These are phyloP conservation scores for Cheirogaleus major DNA, from an alignment of 2,797 vertebrate genomes.

Conservation along the genomic window DNA sequence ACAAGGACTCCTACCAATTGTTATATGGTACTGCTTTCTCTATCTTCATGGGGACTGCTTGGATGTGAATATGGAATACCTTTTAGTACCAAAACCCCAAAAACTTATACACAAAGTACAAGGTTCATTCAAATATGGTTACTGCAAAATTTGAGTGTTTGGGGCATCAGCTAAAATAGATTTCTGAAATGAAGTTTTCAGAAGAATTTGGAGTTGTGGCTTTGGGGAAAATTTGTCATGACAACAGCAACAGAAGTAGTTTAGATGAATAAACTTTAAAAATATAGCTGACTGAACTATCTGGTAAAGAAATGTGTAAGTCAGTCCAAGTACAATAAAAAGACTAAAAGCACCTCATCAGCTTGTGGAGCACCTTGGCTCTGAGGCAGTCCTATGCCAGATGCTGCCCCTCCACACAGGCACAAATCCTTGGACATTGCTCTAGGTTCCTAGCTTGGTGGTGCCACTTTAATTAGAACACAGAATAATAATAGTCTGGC, in stretches of 20 bases:
- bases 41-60: neutral
- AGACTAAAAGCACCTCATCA: neutral
- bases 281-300: conserved; percentile 48
- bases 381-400: neutral
- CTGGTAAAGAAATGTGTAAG: conserved; percentile 1
- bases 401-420: neutral
- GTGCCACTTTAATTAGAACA: neutral
- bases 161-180: conserved; percentile 5
- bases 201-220: conserved; percentile 16
- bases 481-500: neutral
- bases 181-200: conserved; percentile 50
- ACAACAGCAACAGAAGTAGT: conserved; percentile 34
- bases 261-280: conserved; percentile 57
- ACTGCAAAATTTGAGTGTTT: conserved; percentile 24
- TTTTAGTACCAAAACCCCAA: neutral
- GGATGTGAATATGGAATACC: neutral
- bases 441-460: neutral
- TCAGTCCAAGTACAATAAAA: conserved; percentile 36
- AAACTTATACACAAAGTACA: neutral
- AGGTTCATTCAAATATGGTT: neutral
- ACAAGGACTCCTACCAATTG: neutral
- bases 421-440: neutral
- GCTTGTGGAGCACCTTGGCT: neutral
- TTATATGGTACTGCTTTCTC: neutral
- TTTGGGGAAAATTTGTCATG: conserved; percentile 41